These are phyloP conservation scores for Panopea generosa DNA, from an alignment of 2,888 invertebrate species.

Conservation along the genomic window DNA sequence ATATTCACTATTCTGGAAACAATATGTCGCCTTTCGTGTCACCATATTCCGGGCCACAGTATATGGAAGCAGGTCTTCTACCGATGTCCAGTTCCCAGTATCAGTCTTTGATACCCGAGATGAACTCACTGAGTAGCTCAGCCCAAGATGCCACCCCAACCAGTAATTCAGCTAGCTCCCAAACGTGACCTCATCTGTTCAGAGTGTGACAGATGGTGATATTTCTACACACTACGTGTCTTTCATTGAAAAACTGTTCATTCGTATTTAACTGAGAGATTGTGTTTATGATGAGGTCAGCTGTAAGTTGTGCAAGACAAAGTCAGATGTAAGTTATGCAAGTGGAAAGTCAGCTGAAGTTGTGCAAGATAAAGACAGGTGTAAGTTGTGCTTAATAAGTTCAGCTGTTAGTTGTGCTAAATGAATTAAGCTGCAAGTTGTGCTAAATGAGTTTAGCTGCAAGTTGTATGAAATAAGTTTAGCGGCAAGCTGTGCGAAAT, in stretches of 20 bases:
- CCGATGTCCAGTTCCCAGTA: constrained; percentile 6
- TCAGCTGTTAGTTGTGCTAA: too few species aligned
- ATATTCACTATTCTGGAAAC: constrained; percentile 45
- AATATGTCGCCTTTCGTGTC: constrained; percentile 39
- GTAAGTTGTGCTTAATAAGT: too few species aligned
- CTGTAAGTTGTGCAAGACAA: neutral
- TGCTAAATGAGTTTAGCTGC: too few species aligned
- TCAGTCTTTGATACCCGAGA: neutral
- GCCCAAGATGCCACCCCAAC: neutral
- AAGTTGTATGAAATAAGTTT: too few species aligned
- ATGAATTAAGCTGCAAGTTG: too few species aligned
- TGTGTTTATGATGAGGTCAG: neutral
- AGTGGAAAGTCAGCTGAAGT: too few species aligned
- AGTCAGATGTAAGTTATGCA: neutral
- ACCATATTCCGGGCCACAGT: constrained; percentile 26
- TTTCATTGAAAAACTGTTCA: constrained; percentile 32
- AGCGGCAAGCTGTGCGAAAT: too few species aligned
- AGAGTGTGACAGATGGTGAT: neutral
- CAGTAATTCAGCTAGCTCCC: constrained; percentile 1
- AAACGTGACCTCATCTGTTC: neutral
- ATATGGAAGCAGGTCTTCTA: constrained; percentile 62
- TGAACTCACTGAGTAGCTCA: neutral
- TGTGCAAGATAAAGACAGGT: too few species aligned
- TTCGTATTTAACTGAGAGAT: constrained; percentile 7
- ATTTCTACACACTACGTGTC: constrained; percentile 32